Evolutionary conservation across 2,113 vertebrate species (phyloP), one percentile per base, ranked within the genome.

Genomic region (Eptesicus fuscus): DNA sequence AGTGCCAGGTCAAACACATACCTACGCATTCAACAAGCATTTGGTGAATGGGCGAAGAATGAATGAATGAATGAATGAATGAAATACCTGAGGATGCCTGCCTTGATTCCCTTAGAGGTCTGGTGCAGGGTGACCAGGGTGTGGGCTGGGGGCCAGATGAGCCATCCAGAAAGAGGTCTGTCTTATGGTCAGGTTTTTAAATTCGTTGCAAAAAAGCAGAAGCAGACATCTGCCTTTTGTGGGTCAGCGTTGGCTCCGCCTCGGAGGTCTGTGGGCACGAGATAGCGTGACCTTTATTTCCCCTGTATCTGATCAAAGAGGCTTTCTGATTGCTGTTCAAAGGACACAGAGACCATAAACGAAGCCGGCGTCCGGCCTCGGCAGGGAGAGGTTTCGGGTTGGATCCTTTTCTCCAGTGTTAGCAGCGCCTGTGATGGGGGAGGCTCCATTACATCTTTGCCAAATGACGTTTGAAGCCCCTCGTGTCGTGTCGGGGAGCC

Each of bases 31-130:
- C 63, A 70, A 32, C 23, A 69, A 69, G 65, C 9, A 56, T 79
- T 79, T 61, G 32, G 37, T 30, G 73, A 69, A 78, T 28, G 59
- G 82, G 47, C 86, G 49, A 35, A 51, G 11, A 30, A 86, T 86
- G 37, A 69, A 86, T 16, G 22, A 74, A 65, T 30, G 23, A 56
- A 40, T 40, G 16, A 30, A 59, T 69, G 37, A 59, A 86, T 37
- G 32, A 65, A 47, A 78, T 47, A 40, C 25, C 12, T 14, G 37
- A 83, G 22, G 37, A 17, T 0, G 0, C 56, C 30, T 0, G 0
- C 56, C 4, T 47, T 23, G 30, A 47, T 44, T 71, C 35, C 32
- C 32, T 67, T 32, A 16, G 18, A 35, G 8, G 8, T 23, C 47
- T 10, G 23, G 13, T 67, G 17, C 44, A 59, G 7, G 25, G 37